These are phyloP conservation scores for Mycteria americana DNA, from an alignment of 2,797 vertebrate genomes.

Conservation along the genomic window DNA sequence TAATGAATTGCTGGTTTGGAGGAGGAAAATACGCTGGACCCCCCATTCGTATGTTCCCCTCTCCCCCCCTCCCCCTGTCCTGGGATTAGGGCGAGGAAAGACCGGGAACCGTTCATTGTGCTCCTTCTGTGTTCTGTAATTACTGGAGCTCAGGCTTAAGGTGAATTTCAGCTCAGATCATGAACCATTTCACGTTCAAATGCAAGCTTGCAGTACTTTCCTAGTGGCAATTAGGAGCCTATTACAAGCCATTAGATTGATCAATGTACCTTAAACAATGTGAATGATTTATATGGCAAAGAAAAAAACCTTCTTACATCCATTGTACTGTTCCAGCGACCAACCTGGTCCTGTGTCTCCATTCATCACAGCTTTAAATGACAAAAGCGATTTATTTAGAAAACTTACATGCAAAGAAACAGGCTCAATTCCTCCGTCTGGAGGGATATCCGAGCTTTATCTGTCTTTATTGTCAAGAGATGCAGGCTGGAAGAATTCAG, in stretches of 20 bases:
- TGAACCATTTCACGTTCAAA: slow-evolving; percentile 80
- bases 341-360: slow-evolving; percentile 71
- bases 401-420: slow-evolving; percentile 76
- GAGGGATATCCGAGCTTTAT: slow-evolving; percentile 64
- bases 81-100: not conserved
- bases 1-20: slow-evolving; percentile 40
- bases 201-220: slow-evolving; percentile 85
- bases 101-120: not conserved
- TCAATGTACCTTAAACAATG: slow-evolving; percentile 99
- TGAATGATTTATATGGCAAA: slow-evolving; percentile 93
- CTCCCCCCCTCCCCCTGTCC: not conserved
- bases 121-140: slow-evolving; percentile 39
- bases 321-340: slow-evolving; percentile 79
- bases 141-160: slow-evolving; percentile 56
- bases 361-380: slow-evolving; percentile 81
- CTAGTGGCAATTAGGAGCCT: slow-evolving; percentile 94
- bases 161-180: slow-evolving; percentile 68
- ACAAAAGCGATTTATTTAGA: slow-evolving; percentile 86
- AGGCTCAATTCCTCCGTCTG: slow-evolving; percentile 73
- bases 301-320: slow-evolving; percentile 79
- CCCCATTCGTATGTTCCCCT: not conserved
- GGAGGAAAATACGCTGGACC: not conserved
- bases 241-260: slow-evolving; percentile 99
- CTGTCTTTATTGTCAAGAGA: slow-evolving; percentile 68
- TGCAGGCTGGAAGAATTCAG: slow-evolving; percentile 69